phyloP scores from a whole-genome alignment of 2,888 invertebrate genomes.

The Andrena marginata region DNA sequence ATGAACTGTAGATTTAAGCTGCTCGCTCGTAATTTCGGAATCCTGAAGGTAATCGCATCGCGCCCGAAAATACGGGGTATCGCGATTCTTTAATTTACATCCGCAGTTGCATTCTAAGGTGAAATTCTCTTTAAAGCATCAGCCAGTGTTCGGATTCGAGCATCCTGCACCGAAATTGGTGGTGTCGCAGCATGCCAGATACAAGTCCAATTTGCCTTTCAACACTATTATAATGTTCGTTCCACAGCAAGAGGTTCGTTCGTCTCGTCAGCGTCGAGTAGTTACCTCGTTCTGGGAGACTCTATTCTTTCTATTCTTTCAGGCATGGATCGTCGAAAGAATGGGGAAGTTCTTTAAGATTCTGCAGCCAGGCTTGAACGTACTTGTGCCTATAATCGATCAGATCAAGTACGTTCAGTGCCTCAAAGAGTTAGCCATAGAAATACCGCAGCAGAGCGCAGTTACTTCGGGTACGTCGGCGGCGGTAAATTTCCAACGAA shows the following conservation, averaged over 20 bases:
- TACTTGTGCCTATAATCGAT: conserved; percentile 96
- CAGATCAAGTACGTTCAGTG: conserved; percentile 98
- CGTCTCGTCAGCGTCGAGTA: background rate
- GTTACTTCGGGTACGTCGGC: conserved; percentile 91
- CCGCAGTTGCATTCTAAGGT: background rate
- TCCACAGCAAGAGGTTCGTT: conserved; percentile 96
- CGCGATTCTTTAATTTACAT: background rate
- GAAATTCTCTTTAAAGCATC: conserved; percentile 24
- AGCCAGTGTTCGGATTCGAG: conserved; percentile 5
- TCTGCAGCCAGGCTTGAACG: conserved; percentile 97
- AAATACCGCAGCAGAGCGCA: conserved; percentile 99
- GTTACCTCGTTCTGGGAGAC: background rate
- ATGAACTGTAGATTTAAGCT: conserved; percentile 70
- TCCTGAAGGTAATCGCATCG: conserved; percentile 69
- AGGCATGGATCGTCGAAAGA: conserved; percentile 98
- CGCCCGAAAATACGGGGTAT: background rate
- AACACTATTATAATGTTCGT: conserved; percentile 99
- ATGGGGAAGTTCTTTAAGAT: conserved; percentile 99
- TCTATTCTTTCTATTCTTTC: conserved; percentile 72
- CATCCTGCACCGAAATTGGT: conserved; percentile 11
- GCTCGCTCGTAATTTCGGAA: conserved; percentile 71
- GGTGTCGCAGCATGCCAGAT: conserved; percentile 56
- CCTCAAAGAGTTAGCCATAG: conserved; percentile 99
- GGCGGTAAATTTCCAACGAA: too few relatives aligned
- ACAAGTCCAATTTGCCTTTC: conserved; percentile 90